These are phyloP conservation scores for Thumatha senex DNA, from an alignment of 2,888 invertebrate species.

Conservation along the genomic window DNA sequence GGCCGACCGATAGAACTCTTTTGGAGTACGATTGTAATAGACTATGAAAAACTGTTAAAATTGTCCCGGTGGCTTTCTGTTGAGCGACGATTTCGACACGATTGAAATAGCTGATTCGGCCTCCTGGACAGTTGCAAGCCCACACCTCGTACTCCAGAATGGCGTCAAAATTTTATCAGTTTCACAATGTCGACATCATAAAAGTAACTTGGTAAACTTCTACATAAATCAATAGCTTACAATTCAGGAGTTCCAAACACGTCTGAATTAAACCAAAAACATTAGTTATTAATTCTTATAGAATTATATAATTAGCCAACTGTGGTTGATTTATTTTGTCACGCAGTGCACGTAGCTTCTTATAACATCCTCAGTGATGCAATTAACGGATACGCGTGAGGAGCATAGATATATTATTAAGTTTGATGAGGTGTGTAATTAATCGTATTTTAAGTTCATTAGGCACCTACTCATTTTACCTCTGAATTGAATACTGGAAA, in stretches of 20 bases:
- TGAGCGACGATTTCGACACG: no score
- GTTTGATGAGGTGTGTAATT: slow-evolving; percentile 3
- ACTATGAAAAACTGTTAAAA: no score
- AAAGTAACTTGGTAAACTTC: neutral
- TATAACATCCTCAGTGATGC: slow-evolving; percentile 53
- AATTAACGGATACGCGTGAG: slow-evolving; percentile 55
- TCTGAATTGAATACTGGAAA: neutral
- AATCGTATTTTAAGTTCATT: neutral
- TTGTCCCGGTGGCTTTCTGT: no score
- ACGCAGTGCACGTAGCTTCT: slow-evolving; percentile 45
- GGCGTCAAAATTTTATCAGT: neutral
- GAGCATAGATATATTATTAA: slow-evolving; percentile 31
- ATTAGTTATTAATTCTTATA: slow-evolving; percentile 13
- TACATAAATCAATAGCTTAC: neutral
- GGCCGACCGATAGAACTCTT: no score
- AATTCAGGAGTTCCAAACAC: slow-evolving; percentile 1
- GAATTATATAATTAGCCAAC: slow-evolving; percentile 33
- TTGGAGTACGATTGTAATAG: no score
- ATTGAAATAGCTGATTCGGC: no score
- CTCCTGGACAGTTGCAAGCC: no score
- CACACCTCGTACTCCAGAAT: no score
- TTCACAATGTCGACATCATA: neutral
- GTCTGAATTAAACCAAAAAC: slow-evolving; percentile 1
- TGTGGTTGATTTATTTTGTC: slow-evolving; percentile 13
- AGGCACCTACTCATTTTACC: no score